Conservation (phyloP, 2,888 invertebrate species). For the Drosophila formosana region DNA sequence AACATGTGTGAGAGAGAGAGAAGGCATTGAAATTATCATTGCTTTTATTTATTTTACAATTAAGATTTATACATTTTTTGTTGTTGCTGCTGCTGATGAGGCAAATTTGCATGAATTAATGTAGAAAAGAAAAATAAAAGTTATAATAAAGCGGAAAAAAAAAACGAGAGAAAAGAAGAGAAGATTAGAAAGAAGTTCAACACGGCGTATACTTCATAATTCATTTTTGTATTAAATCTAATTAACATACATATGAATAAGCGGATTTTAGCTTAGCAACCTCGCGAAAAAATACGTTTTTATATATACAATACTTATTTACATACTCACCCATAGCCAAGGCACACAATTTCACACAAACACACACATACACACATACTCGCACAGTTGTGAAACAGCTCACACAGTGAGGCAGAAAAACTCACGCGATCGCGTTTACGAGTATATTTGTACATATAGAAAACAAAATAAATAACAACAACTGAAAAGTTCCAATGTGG, state of each 20-base stretch:
- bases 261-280: constrained; percentile 64
- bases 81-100: not conserved
- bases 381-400: constrained; percentile 37
- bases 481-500: constrained; percentile 20
- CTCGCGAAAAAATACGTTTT: constrained; percentile 31
- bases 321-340: constrained; percentile 32
- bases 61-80: constrained; percentile 45
- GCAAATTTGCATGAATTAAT: constrained; percentile 62
- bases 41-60: constrained; percentile 57
- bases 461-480: constrained; percentile 18
- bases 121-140: constrained; percentile 31
- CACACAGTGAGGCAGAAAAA: constrained; percentile 47
- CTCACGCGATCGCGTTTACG: constrained; percentile 69
- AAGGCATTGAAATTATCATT: constrained; percentile 22
- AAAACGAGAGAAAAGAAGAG: constrained; percentile 2
- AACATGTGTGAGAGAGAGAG: constrained; percentile 18
- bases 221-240: constrained; percentile 68
- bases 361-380: constrained; percentile 18
- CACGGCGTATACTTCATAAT: constrained; percentile 41
- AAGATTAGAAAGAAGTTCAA: constrained; percentile 38
- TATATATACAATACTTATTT: constrained; percentile 28
- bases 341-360: constrained; percentile 24
- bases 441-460: constrained; percentile 9
- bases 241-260: constrained; percentile 72
- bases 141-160: constrained; percentile 22